phyloP scores from a whole-genome alignment of 2,113 vertebrate species.

The Bagarius yarrelli region DNA sequence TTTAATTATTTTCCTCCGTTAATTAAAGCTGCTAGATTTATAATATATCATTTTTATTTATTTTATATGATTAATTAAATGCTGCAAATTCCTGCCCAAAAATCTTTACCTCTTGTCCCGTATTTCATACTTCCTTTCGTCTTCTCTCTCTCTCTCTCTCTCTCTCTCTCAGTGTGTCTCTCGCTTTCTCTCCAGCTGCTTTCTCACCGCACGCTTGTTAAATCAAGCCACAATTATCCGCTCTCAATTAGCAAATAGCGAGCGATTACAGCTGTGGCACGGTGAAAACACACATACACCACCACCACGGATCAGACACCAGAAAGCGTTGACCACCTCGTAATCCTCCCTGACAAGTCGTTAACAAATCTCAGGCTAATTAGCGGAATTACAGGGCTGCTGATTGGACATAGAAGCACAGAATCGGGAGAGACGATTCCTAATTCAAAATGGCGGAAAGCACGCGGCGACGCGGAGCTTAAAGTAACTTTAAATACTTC shows the following conservation, averaged over 20 bases:
- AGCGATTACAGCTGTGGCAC: constrained; percentile 70
- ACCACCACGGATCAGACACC: constrained; percentile 22
- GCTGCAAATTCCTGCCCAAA: too few species aligned
- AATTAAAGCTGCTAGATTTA: constrained; percentile 40
- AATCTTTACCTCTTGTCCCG: not conserved
- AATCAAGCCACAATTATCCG: constrained; percentile 66
- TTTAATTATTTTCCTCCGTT: constrained; percentile 42
- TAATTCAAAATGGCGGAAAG: too few species aligned
- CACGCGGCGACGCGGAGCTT: too few species aligned
- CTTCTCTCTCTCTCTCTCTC: not conserved
- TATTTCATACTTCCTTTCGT: not conserved
- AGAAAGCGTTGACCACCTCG: constrained; percentile 10
- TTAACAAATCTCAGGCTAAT: constrained; percentile 48
- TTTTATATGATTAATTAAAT: too few species aligned
- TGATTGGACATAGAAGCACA: constrained; percentile 35
- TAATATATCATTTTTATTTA: too few species aligned
- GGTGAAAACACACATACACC: constrained; percentile 56
- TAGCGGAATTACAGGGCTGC: constrained; percentile 49
- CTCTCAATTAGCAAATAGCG: constrained; percentile 71
- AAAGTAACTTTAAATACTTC: too few species aligned
- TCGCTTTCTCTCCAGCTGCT: constrained; percentile 42
- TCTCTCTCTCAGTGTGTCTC: constrained; percentile 46
- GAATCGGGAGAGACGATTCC: constrained; percentile 8
- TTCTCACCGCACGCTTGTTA: constrained; percentile 62
- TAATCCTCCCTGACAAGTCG: constrained; percentile 52